Conservation (phyloP, 2,113 vertebrate species). For the Anseranas semipalmata region DNA sequence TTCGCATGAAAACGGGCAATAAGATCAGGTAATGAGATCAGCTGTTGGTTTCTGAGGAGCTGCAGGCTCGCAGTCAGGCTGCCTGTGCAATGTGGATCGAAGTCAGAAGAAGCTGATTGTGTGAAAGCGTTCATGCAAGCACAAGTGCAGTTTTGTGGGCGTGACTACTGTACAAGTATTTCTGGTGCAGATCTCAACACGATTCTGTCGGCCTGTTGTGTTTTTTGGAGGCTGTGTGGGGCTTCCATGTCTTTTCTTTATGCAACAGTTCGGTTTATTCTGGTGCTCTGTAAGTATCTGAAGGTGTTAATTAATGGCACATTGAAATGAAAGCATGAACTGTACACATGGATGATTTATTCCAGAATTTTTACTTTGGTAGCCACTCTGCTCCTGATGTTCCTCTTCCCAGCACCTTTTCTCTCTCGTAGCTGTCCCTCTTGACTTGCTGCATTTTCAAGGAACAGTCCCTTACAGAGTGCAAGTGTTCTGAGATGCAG, state of each 20-base stretch:
- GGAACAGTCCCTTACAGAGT: neutral
- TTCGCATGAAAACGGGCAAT: constrained; percentile 98
- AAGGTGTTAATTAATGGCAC: rapidly evolving
- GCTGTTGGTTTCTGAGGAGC: rapidly evolving
- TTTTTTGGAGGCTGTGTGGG: rapidly evolving
- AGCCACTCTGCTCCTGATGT: rapidly evolving
- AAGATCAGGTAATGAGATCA: constrained; percentile 88
- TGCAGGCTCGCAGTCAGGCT: rapidly evolving
- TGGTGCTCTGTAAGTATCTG: neutral
- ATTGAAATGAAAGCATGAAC: rapidly evolving
- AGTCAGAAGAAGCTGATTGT: neutral
- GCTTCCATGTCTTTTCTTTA: rapidly evolving
- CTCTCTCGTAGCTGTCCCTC: rapidly evolving
- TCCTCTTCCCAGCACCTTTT: neutral
- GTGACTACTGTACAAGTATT: rapidly evolving
- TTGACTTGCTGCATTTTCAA: neutral
- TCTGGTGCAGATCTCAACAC: rapidly evolving
- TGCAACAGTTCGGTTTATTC: rapidly evolving
- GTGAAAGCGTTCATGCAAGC: rapidly evolving
- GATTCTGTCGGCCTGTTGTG: rapidly evolving
- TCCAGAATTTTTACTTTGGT: neutral
- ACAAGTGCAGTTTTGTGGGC: rapidly evolving
- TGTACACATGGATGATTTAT: rapidly evolving
- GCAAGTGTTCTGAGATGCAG: rapidly evolving
- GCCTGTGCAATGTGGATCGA: rapidly evolving